Base-by-base conservation (phyloP, 2,888 invertebrate genomes). In the Melanophora roralis region DNA sequence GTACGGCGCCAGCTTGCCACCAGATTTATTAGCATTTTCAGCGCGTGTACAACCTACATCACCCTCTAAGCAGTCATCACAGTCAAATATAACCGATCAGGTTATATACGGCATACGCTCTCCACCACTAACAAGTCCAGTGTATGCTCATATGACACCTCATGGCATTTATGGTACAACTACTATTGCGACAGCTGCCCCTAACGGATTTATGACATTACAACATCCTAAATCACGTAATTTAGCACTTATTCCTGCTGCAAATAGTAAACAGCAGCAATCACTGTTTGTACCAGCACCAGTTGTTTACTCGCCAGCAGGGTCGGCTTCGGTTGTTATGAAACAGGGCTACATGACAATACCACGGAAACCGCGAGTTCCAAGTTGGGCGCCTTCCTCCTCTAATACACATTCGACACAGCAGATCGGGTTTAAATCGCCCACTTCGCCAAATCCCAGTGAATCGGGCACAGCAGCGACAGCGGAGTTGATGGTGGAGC, bases 261-360 rank as follows among this genome's bases (percentile, higher is more conserved):
- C 89, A 32, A 88, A 87, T 65, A 88, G 86, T 67, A 87, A 89
- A 57, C 94, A 94, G 34, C 90, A 90, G 19, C 94, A 94, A 81
- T 95, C 95, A n/a, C 95, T 95, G 0, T 95, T 95, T 84, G 92
- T 93, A 34, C 93, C 93, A 6, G 92, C 93, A 7, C 93, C 94
- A 32, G 92, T 94, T 6, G 91, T 94, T 45, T 93, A 93, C 23
- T 94, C 94, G 4, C 89, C 90, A 5, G 85, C 87, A 32, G 82
- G 81, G 8, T 82, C 85, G 1, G 81, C 71, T 8, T 83, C 86
- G 6, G 88, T 90, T 21, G 86, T 90, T 1, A 88, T 90, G 88
- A 92, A 94, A 81, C 95, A 95, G 87, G 96, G 96, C 11, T 96
- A 96, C 88, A 96, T 96, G 49, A 96, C 96, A 14, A 96, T 97